phyloP scores from a whole-genome alignment of 2,797 vertebrate genomes.

The Strix occidentalis region DNA sequence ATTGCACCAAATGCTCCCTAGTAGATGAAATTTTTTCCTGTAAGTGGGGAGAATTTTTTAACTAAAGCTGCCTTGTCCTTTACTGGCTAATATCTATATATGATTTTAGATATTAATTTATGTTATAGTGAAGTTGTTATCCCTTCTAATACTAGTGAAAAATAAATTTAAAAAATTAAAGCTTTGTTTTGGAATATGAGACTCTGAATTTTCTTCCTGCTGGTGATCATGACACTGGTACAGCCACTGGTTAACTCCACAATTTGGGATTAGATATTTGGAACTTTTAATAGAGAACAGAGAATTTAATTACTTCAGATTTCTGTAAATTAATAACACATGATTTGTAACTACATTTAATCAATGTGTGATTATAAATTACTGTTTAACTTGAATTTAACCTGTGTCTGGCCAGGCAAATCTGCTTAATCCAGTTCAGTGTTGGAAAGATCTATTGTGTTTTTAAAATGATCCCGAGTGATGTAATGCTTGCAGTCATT shows the following conservation, averaged over 20 bases:
- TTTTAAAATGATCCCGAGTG: neutral
- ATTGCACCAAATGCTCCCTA: neutral
- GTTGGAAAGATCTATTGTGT: neutral
- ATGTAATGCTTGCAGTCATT: neutral
- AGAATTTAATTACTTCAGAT: neutral
- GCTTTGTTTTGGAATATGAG: neutral
- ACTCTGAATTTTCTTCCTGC: neutral
- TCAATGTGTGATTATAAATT: neutral
- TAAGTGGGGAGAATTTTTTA: neutral
- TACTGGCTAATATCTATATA: neutral
- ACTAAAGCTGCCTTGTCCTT: neutral
- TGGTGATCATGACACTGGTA: neutral
- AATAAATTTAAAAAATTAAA: neutral
- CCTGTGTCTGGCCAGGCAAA: neutral
- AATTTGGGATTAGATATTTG: neutral
- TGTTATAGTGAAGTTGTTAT: neutral
- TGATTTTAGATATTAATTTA: neutral
- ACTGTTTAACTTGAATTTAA: conserved; percentile 4
- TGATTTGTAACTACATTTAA: neutral
- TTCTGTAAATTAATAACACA: neutral
- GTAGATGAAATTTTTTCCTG: neutral
- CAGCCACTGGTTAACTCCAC: neutral
- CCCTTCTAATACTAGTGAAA: neutral
- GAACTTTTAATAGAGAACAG: neutral
- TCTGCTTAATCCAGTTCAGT: neutral